Evolutionary conservation across 2,888 invertebrate species (phyloP).

Genomic region (Pelosia muscerda): DNA sequence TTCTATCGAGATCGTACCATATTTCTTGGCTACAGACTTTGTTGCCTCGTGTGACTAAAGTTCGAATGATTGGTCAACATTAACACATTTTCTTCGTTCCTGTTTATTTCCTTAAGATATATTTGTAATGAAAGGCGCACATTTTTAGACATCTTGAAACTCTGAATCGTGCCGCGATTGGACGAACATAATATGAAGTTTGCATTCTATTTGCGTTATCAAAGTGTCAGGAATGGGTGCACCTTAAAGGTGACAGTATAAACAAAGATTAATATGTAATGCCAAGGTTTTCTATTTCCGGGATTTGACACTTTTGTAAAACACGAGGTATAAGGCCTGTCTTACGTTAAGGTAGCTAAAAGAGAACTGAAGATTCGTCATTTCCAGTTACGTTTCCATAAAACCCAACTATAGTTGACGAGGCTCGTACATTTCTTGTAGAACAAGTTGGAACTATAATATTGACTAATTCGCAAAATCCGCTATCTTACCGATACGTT

Average conservation of each 20-base stretch:
- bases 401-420: too few species aligned
- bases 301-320: neutral
- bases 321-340: too few species aligned
- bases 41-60: neutral
- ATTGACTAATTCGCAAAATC: too few species aligned
- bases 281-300: too few species aligned
- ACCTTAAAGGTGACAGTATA: neutral
- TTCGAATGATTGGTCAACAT: neutral
- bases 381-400: too few species aligned
- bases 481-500: too few species aligned
- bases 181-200: neutral
- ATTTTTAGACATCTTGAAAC: neutral
- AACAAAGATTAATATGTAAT: neutral
- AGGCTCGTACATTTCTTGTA: too few species aligned
- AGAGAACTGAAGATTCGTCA: too few species aligned
- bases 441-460: too few species aligned
- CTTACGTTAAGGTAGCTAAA: too few species aligned
- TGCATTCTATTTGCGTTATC: neutral
- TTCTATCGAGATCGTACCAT: conserved; percentile 11
- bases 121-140: neutral
- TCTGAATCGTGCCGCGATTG: neutral
- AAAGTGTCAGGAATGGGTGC: too few species aligned
- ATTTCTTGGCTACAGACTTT: conserved; percentile 3
- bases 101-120: neutral
- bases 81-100: neutral